A percentile compares a stretch with the other conserved stretches of the same genome.
phyloP scores from a whole-genome alignment of 2,888 invertebrate species.

The Penaeus monodon region DNA sequence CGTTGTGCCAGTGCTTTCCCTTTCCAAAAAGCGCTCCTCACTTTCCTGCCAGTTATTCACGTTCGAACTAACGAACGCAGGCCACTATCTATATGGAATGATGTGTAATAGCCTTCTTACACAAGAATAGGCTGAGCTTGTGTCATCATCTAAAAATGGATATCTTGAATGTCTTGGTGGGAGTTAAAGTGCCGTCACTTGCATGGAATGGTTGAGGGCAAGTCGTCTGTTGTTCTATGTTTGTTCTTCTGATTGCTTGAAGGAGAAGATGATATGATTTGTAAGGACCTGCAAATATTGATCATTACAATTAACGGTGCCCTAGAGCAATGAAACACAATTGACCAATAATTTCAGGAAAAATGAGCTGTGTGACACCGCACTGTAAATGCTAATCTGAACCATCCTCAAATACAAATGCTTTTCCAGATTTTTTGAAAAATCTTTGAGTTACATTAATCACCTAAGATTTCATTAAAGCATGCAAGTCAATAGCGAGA shows the following conservation, averaged over 20 bases:
- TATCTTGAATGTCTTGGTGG: conserved; percentile 65
- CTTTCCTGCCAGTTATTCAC: conserved; percentile 81
- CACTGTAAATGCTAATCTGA: no score
- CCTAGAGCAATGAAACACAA: not conserved
- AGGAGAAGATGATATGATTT: conserved; percentile 54
- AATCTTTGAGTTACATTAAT: no score
- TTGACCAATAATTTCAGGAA: not conserved
- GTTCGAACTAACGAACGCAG: conserved; percentile 73
- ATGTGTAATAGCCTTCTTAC: conserved; percentile 97
- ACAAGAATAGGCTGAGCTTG: conserved; percentile 92
- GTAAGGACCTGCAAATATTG: conserved; percentile 54
- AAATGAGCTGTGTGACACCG: no score
- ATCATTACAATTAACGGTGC: not conserved
- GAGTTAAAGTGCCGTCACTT: conserved; percentile 64
- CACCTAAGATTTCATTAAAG: no score
- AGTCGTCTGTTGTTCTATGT: conserved; percentile 61
- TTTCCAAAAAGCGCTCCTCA: conserved; percentile 93
- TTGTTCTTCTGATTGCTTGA: conserved; percentile 53
- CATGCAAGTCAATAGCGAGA: no score
- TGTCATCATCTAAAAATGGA: conserved; percentile 78
- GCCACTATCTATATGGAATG: conserved; percentile 96
- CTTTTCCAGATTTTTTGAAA: no score
- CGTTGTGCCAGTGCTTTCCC: conserved; percentile 90
- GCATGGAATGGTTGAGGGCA: conserved; percentile 61
- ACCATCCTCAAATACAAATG: no score